These are phyloP conservation scores for Ichneumoninae sp. DNA, from an alignment of 2,888 invertebrate species.

Conservation along the genomic window DNA sequence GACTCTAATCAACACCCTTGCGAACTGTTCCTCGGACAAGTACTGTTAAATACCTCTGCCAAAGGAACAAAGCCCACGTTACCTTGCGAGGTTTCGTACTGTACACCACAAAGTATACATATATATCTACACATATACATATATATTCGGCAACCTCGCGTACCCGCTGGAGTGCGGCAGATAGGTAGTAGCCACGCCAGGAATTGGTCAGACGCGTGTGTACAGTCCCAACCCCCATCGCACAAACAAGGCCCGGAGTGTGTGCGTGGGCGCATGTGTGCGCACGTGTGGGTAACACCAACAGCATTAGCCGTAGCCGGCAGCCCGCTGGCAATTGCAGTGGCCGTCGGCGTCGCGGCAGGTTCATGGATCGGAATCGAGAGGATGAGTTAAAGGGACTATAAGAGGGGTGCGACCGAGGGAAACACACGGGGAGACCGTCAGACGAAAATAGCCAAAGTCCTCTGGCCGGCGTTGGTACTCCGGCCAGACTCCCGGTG, in stretches of 20 bases:
- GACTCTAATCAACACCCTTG: no score
- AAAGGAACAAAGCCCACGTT: not conserved
- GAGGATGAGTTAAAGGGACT: conserved; percentile 43
- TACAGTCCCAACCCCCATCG: conserved; percentile 18
- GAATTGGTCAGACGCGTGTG: conserved; percentile 61
- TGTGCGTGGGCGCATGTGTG: not conserved
- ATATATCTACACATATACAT: not conserved
- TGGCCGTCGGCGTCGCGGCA: conserved; percentile 43
- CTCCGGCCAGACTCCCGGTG: not conserved
- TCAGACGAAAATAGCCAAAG: conserved; percentile 40
- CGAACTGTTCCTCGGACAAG: no score
- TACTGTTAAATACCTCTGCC: no score
- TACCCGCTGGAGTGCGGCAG: conserved; percentile 24
- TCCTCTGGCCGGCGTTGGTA: conserved; percentile 23
- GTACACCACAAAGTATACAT: not conserved
- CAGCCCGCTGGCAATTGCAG: conserved; percentile 43
- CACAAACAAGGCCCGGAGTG: conserved; percentile 52
- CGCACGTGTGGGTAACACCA: conserved; percentile 1
- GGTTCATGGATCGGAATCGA: conserved; percentile 20
- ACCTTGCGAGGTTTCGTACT: not conserved
- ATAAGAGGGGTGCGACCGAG: conserved; percentile 29
- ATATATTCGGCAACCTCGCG: conserved; percentile 11
- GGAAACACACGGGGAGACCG: conserved; percentile 16
- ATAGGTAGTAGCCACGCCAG: conserved; percentile 55
- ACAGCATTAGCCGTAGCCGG: conserved; percentile 1